These are phyloP conservation scores for Oreotrochilus melanogaster DNA, from an alignment of 2,113 vertebrate genomes.

Conservation along the genomic window DNA sequence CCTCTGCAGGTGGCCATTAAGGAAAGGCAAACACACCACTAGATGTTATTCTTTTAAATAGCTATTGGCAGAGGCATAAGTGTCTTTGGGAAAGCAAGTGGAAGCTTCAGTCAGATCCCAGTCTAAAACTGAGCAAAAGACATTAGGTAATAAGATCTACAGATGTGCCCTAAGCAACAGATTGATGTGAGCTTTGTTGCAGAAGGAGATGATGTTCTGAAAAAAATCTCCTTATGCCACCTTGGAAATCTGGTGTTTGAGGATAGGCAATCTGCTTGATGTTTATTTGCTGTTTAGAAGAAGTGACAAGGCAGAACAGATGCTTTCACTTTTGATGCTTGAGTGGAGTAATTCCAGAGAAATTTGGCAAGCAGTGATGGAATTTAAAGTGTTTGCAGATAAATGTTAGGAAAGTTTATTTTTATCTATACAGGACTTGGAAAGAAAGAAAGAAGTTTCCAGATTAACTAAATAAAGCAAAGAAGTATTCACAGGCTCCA, in stretches of 20 bases:
- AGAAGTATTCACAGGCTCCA: background rate
- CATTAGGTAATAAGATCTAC: background rate
- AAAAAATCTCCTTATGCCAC: background rate
- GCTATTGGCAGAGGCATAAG: background rate
- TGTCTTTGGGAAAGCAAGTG: background rate
- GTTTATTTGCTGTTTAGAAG: constrained; percentile 42
- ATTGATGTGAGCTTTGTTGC: background rate
- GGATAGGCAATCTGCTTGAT: constrained; percentile 23
- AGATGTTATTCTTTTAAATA: background rate
- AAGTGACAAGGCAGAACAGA: constrained; percentile 34
- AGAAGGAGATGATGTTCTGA: background rate
- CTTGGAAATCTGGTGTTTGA: constrained; percentile 23
- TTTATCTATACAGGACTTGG: background rate
- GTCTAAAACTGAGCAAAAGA: background rate
- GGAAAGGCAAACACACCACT: background rate
- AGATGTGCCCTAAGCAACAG: background rate
- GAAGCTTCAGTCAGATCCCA: background rate
- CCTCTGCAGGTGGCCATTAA: background rate
- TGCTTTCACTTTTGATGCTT: constrained; percentile 37
- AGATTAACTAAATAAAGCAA: background rate
- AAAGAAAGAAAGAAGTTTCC: background rate
- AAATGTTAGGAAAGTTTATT: background rate
- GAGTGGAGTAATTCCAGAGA: constrained; percentile 6
- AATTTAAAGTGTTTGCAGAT: background rate
- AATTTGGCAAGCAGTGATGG: background rate